phyloP scores from a whole-genome alignment of 2,113 vertebrate genomes.

The Aspidoscelis tigris region DNA sequence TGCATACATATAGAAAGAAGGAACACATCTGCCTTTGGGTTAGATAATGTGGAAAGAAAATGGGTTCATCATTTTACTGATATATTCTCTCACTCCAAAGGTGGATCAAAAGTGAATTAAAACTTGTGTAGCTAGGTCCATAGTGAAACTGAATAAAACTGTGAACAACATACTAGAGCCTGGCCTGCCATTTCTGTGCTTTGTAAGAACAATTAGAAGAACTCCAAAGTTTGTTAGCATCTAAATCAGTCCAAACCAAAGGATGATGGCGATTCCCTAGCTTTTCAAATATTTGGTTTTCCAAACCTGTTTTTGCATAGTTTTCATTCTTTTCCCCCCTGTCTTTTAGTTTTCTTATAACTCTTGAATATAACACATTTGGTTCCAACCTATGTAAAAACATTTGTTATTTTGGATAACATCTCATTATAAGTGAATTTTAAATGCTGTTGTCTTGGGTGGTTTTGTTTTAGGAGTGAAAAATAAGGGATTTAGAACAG shows the following conservation, averaged over 20 bases:
- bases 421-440: constrained; percentile 12
- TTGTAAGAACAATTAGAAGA: background rate
- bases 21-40: no score
- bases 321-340: background rate
- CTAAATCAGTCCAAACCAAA: background rate
- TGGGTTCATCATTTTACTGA: no score
- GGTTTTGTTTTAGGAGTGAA: background rate
- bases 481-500: background rate
- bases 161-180: no score
- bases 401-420: background rate
- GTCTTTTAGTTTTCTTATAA: background rate
- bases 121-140: no score
- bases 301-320: background rate
- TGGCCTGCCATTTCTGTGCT: no score
- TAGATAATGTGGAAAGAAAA: no score
- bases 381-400: background rate
- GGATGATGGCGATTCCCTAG: background rate
- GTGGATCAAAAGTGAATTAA: no score
- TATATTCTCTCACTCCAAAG: no score
- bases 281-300: background rate
- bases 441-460: background rate
- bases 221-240: background rate
- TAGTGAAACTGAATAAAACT: background rate
- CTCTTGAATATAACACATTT: background rate
- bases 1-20: no score